A percentile compares a stretch with the other conserved stretches of the same genome.
Conservation (phyloP, 2,113 vertebrate genomes). For the Cebus imitator region DNA sequence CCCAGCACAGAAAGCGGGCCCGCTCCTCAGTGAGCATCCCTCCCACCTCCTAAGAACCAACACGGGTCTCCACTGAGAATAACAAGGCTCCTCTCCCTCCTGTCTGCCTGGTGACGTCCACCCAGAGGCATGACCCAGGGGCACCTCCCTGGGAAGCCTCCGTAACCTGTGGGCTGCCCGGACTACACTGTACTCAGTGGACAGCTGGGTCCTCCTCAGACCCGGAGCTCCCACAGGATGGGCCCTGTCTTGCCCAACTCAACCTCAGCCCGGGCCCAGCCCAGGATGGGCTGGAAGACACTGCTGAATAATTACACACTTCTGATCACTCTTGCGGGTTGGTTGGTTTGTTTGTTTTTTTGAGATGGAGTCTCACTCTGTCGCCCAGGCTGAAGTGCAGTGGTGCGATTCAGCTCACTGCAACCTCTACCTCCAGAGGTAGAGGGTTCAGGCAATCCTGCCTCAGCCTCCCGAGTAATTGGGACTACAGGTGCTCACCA, state of each 20-base stretch:
- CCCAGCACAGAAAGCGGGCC: fast-evolving
- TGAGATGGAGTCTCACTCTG: too few species aligned
- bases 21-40: not conserved
- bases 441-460: too few species aligned
- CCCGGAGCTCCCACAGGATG: not conserved
- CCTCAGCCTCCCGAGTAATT: too few species aligned
- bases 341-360: too few species aligned
- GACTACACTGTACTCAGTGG: too few species aligned
- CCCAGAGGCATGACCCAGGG: not conserved
- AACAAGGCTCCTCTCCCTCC: not conserved
- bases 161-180: fast-evolving
- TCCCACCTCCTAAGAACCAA: not conserved
- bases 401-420: too few species aligned
- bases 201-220: not conserved
- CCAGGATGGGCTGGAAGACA: too few species aligned
- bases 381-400: too few species aligned
- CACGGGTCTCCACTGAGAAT: fast-evolving
- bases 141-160: not conserved
- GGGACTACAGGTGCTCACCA: too few species aligned
- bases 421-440: too few species aligned
- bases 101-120: not conserved
- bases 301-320: not conserved
- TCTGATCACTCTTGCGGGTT: too few species aligned
- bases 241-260: not conserved
- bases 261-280: too few species aligned